Percentiles rank a stretch among this genome's conserved stretches.
These are phyloP conservation scores for Adelphocoris suturalis DNA, from an alignment of 2,888 invertebrate genomes.

Conservation along the genomic window DNA sequence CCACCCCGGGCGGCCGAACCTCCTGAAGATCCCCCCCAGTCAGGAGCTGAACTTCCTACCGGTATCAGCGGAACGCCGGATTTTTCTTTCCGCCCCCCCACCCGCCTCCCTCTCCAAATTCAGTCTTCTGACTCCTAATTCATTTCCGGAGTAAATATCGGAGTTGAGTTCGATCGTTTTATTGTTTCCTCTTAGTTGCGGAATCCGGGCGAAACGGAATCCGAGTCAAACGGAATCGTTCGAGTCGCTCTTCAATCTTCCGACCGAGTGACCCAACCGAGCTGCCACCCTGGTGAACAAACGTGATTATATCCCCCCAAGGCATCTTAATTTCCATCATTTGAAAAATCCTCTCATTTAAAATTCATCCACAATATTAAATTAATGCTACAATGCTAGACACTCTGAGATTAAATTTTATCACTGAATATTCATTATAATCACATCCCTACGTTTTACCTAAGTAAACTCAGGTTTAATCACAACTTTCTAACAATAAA, in stretches of 20 bases:
- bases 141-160: no score
- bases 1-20: neutral
- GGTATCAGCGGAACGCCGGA: neutral
- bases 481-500: no score
- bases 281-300: slow-evolving; percentile 16
- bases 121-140: neutral
- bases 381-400: no score
- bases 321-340: no score
- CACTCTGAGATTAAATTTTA: no score
- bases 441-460: no score
- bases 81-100: neutral
- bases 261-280: slow-evolving; percentile 9
- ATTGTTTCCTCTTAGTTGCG: neutral
- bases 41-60: slow-evolving; percentile 4
- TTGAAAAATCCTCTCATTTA: no score
- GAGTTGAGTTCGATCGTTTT: neutral
- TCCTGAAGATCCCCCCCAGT: slow-evolving; percentile 26
- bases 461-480: no score
- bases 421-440: no score
- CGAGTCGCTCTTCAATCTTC: neutral
- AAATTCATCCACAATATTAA: no score
- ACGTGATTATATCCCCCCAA: neutral
- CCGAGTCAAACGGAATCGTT: neutral
- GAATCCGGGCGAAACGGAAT: neutral
- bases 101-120: neutral